phyloP scores from a whole-genome alignment of 2,888 invertebrate species.

The Latrodectus hesperus region DNA sequence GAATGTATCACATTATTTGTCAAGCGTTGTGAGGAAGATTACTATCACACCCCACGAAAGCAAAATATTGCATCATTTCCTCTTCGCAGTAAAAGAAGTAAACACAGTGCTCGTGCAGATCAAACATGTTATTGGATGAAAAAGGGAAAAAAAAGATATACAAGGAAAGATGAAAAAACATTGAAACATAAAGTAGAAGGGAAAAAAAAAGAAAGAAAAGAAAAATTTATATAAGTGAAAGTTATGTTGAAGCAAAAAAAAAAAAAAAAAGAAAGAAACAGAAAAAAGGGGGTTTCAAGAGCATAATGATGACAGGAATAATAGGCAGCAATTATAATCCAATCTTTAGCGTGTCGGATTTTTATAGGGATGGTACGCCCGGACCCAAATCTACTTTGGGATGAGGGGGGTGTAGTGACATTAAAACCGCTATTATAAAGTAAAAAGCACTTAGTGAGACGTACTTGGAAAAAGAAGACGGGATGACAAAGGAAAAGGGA shows the following conservation, averaged over 20 bases:
- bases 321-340: slow-evolving; percentile 41
- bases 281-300: no score
- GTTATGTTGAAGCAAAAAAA: neutral
- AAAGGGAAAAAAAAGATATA: no score
- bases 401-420: slow-evolving; percentile 3
- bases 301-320: slow-evolving; percentile 36
- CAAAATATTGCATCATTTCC: no score
- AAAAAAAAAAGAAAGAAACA: neutral
- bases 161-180: no score
- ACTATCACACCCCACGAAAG: no score
- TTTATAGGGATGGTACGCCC: neutral
- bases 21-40: no score
- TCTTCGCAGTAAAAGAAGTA: no score
- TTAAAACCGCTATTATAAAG: slow-evolving; percentile 32
- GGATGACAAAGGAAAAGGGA: neutral
- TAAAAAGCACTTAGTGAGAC: slow-evolving; percentile 20
- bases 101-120: no score
- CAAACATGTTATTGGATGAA: no score
- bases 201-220: neutral
- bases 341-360: slow-evolving; percentile 39
- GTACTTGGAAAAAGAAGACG: neutral
- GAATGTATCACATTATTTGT: no score
- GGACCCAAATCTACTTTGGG: neutral
- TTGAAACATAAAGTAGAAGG: no score
- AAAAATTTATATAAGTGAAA: neutral